Evolutionary conservation across 2,888 invertebrate genomes (phyloP), one percentile per base, ranked within the genome.

Genomic region (Yponomeuta cagnagella): DNA sequence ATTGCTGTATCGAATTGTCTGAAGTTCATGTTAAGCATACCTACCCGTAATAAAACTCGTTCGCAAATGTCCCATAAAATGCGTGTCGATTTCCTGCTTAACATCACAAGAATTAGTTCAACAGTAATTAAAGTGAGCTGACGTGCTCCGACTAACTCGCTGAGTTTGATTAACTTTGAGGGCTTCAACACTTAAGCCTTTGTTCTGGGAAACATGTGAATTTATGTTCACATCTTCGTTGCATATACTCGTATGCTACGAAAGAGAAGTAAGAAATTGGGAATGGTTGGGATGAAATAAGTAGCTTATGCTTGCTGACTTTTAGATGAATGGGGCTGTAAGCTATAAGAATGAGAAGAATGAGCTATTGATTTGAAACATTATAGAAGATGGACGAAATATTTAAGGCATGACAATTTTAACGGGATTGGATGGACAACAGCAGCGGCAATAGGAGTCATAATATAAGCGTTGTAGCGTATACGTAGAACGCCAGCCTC

Each of bases 21-120:
- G 1, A 43, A 43, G 43, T 43, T 43, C 43, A 43, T 43, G 43
- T 43, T 43, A 43, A 43, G 43, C 43, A 37, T 5, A 37, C 37
- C 6, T 5, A 37, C 37, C 6, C 8, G 12, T 64, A 2, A 30
- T 23, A 64, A 23, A 23, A 23, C 64, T 23, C 2, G 30, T 10
- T n/a, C 31, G 64, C n/a, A 64, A 30, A 8, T 31, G 23, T 15
- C 52, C 52, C 23, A n/a, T 64, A 64, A 64, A 64, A 64, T 10
- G 64, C 64, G 52, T 58, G 52, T 58, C 52, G 52, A 58, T 58
- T 58, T 58, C 52, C 52, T 58, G 52, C 52, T 58, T 58, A 58
- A 12, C 15, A 58, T 58, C 52, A 12, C 15, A 58, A 58, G 52
- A 58, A 58, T 58, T 58, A 58, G 52, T 58, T 58, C 52, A 58